Evolutionary conservation across 2,113 vertebrate genomes (phyloP).

Genomic region (Platycercus adscitus): DNA sequence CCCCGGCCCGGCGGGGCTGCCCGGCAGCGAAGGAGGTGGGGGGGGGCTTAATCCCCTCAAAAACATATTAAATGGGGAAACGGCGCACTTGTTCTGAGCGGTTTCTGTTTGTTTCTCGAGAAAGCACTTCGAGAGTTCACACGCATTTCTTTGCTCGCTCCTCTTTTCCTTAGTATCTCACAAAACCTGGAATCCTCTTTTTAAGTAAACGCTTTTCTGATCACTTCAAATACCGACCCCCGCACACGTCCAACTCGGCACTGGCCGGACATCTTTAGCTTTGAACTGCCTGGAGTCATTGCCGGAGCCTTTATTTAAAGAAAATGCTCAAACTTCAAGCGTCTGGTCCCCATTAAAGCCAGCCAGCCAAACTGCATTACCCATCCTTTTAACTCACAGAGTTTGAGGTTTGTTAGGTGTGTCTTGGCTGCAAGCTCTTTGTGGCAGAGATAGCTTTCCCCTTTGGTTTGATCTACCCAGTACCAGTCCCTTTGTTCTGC

Average conservation of each 20-base stretch:
- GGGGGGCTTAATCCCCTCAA: background rate
- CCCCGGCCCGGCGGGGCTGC: background rate
- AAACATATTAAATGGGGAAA: fast-evolving
- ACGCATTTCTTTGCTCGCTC: background rate
- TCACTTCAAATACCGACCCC: background rate
- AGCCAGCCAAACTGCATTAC: background rate
- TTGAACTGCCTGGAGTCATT: background rate
- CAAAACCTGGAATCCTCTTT: background rate
- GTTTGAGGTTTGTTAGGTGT: background rate
- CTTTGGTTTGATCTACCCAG: background rate
- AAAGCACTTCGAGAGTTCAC: background rate
- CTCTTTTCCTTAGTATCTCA: background rate
- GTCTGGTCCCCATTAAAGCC: background rate
- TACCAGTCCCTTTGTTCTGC: background rate
- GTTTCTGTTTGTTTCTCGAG: background rate
- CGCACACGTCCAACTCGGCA: fast-evolving
- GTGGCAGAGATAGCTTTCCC: background rate
- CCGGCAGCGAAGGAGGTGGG: background rate
- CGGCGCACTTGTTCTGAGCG: fast-evolving
- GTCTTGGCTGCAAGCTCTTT: background rate
- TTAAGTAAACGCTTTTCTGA: background rate
- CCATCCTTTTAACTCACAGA: fast-evolving
- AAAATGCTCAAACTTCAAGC: background rate
- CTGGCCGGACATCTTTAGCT: background rate
- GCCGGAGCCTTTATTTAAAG: background rate